Percentiles rank a stretch among this genome's conserved stretches.
Conservation (phyloP, 2,888 invertebrate genomes). For the Chironomus riparius region DNA sequence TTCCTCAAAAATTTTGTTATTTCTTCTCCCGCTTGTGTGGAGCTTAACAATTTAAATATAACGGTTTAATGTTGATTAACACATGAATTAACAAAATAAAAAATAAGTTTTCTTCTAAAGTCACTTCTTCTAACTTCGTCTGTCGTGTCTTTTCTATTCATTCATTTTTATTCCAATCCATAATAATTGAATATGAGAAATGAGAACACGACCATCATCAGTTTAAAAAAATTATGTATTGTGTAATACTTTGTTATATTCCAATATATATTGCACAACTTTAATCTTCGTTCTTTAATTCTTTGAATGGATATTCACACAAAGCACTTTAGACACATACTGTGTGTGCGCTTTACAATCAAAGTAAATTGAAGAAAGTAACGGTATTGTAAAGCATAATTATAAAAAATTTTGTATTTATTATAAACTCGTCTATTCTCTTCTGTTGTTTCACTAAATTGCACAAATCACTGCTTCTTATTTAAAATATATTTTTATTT, state of each 20-base stretch:
- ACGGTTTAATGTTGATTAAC: slow-evolving; percentile 14
- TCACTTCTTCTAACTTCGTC: too few species aligned
- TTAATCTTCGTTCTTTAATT: neutral
- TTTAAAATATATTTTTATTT: neutral
- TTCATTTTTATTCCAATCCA: too few species aligned
- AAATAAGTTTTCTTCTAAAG: too few species aligned
- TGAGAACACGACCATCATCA: neutral
- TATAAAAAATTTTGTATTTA: slow-evolving; percentile 1
- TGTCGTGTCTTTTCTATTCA: too few species aligned
- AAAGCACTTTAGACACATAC: neutral
- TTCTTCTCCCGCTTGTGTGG: neutral
- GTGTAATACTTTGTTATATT: neutral
- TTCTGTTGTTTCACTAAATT: neutral
- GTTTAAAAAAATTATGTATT: neutral
- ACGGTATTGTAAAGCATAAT: slow-evolving; percentile 21
- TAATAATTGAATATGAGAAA: too few species aligned
- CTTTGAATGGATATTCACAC: neutral
- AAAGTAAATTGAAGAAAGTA: slow-evolving; percentile 8
- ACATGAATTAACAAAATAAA: slow-evolving; percentile 1
- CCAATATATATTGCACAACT: neutral
- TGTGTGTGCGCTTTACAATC: neutral
- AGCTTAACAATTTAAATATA: neutral
- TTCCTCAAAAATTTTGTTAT: neutral
- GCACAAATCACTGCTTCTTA: neutral
- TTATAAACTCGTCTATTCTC: slow-evolving; percentile 18